Evolutionary conservation across 2,888 invertebrate genomes (phyloP), one percentile per base, ranked within the genome.

Genomic region (Cephus sareptanus): DNA sequence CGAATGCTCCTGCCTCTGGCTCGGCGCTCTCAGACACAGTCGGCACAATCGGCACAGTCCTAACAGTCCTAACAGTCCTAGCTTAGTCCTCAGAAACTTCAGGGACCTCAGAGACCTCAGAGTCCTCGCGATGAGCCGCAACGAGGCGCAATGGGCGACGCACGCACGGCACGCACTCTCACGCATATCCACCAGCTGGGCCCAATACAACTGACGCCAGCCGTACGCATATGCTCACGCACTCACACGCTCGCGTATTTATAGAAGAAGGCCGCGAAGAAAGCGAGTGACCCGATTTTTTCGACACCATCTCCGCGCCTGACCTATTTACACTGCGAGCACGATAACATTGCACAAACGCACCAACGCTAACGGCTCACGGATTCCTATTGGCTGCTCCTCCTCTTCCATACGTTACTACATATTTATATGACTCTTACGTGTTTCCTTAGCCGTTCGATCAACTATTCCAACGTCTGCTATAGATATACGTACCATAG

Each of bases 221-320:
- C 23, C 9, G 9, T 9, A 1, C 23, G 23, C 56, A 23, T 0
- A 2, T 56, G 23, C 56, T 23, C 70, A 15, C 70, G 70, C 31
- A 70, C 31, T 30, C 11, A 70, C 70, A 70, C 70, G 70, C 70
- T 70, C 33, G 23, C 31, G 71, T 86, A 86, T 87, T 86, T 87
- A 87, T 86, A 86, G 86, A 83, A 86, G 87, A 88, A 88, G 88
- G 87, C 86, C 88, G 85, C 80, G 85, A 89, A 89, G 88, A 89
- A 89, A 89, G 88, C 85, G 79, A 79, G 83, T 81, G 85, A 78
- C 82, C 80, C 80, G 84, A 84, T 86, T 81, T 85, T 88, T 88
- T 87, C 88, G 87, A 87, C 86, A 88, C 82, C 87, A 86, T 87
- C 87, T 88, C 87, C 86, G 87, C 83, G 87, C 87, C 83, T 88